These are phyloP conservation scores for Acanthurus lineatus DNA, from an alignment of 2,797 vertebrate genomes.

Conservation along the genomic window DNA sequence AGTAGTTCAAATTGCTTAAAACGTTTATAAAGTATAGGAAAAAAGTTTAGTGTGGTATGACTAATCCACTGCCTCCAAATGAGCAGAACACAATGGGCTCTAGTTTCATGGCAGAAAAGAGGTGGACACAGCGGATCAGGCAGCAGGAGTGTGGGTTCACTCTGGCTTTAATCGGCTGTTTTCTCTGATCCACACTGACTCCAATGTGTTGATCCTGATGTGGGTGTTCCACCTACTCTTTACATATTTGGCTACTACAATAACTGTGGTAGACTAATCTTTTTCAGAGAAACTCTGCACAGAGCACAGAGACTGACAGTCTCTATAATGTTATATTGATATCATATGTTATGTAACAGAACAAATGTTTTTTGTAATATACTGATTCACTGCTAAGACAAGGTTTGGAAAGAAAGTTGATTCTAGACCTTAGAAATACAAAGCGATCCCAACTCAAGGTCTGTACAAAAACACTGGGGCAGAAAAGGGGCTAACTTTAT, in stretches of 20 bases:
- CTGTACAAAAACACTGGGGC: not conserved
- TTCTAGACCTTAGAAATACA: not conserved
- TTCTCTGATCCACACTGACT: not conserved
- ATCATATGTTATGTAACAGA: not conserved
- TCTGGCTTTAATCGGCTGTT: not conserved
- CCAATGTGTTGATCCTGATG: not conserved
- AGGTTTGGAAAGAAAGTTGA: not conserved
- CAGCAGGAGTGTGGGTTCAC: not conserved
- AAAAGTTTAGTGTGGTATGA: not conserved
- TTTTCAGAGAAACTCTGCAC: not conserved
- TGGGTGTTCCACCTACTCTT: not conserved
- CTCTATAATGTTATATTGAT: not conserved
- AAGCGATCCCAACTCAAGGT: not conserved
- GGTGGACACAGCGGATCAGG: not conserved
- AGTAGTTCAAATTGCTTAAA: slow-evolving; percentile 6
- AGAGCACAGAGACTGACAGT: not conserved
- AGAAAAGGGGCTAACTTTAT: not conserved
- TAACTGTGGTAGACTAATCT: not conserved
- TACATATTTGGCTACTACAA: not conserved
- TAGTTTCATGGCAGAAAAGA: slow-evolving; percentile 9
- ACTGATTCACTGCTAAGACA: not conserved
- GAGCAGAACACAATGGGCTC: not conserved
- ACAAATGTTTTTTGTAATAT: not conserved
- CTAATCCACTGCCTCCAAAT: slow-evolving; percentile 1
- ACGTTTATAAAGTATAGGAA: slow-evolving; percentile 8